phyloP scores from a whole-genome alignment of 53 echinoderm and acorn worm species.

The Henricia sp. region DNA sequence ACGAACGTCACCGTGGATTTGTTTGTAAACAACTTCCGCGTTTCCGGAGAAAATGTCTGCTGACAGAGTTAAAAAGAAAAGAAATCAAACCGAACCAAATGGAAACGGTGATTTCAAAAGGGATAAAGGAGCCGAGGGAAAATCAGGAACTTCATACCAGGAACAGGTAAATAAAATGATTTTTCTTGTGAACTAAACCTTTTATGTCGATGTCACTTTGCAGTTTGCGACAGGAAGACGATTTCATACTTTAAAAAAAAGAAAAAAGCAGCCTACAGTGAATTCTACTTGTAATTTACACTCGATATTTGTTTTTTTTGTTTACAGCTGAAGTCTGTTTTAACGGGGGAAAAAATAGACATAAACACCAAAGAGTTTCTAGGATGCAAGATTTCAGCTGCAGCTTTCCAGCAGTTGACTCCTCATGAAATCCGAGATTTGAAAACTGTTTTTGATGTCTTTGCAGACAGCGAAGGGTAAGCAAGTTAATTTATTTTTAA shows the following conservation, averaged over 20 bases:
- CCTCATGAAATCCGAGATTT: conserved; percentile 96
- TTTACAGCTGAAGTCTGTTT: conserved; percentile 76
- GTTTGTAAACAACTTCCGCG: not conserved
- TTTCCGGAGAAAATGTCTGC: conserved; percentile 23
- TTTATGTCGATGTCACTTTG: too few species aligned
- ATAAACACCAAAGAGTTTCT: conserved; percentile 90
- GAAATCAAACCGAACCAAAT: conserved; percentile 12
- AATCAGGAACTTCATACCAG: conserved; percentile 4
- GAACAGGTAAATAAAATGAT: conserved; percentile 1
- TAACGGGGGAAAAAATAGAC: conserved; percentile 83
- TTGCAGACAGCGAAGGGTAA: conserved; percentile 90
- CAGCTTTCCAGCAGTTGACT: conserved; percentile 85
- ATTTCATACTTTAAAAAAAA: too few species aligned
- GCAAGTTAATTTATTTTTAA: not conserved
- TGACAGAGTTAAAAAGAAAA: conserved; percentile 35
- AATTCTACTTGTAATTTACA: not conserved
- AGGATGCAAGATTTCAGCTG: conserved; percentile 84
- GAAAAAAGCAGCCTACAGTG: too few species aligned
- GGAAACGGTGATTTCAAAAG: not conserved
- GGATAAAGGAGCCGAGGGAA: not conserved
- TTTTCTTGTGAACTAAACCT: too few species aligned
- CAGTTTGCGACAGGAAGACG: too few species aligned
- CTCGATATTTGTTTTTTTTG: not conserved
- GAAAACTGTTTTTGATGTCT: conserved; percentile 97
- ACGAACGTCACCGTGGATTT: conserved; percentile 41